Evolutionary conservation across 2,797 vertebrate species (phyloP), one percentile per base, ranked within the genome.

Genomic region (Pangasius krempfi): DNA sequence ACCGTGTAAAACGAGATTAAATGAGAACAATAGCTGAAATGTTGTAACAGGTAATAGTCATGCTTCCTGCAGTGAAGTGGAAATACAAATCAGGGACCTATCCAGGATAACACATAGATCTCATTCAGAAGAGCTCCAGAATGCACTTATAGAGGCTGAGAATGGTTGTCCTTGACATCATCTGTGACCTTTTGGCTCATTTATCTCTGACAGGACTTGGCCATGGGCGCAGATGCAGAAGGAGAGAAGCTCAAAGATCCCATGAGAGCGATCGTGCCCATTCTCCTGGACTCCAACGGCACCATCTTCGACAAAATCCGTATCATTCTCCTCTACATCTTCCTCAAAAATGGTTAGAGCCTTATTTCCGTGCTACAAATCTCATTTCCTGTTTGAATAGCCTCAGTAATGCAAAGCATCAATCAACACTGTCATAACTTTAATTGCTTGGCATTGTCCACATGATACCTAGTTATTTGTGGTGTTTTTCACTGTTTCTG

Each of bases 231-330:
- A 0, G 98, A 99, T 50, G 98, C 98, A 1, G 98, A 99, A 90
- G 98, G 98, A 0, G 98, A 99, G 94, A 99, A 99, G 95, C 99
- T 99, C 93, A 99, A 99, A 93, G 98, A 99, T 91, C 98, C 98
- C 81, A 99, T 99, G 98, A 96, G 98, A 91, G 97, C 97, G 85
- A 99, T 99, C 0, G 98, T 99, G 18, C 98, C 98, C 7, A 94
- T 99, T 89, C 95, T 99, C 37, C 95, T 99, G 93, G 98, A 99
- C 12, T 95, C 97, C n/a, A 99, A 96, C 0, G 97, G 98, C 94
- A 97, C 93, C 88, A 97, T 98, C 81, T 97, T 97, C 0, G 98
- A 99, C 95, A 99, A 99, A 95, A 99, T 99, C 92, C 98, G 98
- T 87, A 99, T 99, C 94, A 99, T 99, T 94, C 92, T 99, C 81